Percentiles rank a stretch among this genome's conserved stretches.
Conservation (phyloP, 2,113 vertebrate genomes). For the Channa maculata region DNA sequence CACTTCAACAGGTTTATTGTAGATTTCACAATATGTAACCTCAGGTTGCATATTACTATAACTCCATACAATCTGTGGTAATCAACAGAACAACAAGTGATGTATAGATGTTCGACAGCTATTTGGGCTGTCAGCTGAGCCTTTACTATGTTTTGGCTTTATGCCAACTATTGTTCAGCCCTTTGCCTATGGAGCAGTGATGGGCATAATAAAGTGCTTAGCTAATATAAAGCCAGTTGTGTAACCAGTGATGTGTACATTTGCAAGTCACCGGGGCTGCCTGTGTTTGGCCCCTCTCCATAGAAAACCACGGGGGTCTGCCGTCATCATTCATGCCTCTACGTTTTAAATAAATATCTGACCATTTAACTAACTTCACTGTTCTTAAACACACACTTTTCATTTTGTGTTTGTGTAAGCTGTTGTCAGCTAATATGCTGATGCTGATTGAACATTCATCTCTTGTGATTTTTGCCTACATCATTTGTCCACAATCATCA, state of each 20-base stretch:
- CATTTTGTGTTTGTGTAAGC: background rate
- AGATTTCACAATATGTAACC: background rate
- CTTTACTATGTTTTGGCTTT: background rate
- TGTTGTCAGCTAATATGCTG: background rate
- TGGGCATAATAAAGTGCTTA: slow-evolving; percentile 8
- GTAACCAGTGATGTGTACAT: slow-evolving; percentile 45
- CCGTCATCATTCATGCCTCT: slow-evolving; percentile 21
- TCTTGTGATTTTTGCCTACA: background rate
- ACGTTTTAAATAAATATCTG: slow-evolving; percentile 18
- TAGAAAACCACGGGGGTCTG: slow-evolving; percentile 14
- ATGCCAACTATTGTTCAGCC: background rate
- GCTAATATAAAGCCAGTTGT: slow-evolving; percentile 18
- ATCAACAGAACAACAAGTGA: no score
- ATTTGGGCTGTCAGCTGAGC: background rate
- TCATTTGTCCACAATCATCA: slow-evolving; percentile 9
- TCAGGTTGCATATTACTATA: no score
- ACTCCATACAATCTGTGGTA: no score
- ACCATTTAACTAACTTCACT: background rate
- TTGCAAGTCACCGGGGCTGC: slow-evolving; percentile 63
- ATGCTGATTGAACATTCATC: background rate
- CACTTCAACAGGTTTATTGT: background rate
- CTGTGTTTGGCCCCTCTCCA: slow-evolving; percentile 44
- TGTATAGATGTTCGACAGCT: no score
- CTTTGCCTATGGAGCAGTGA: background rate
- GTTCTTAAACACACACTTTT: background rate